phyloP scores from a whole-genome alignment of 2,888 invertebrate species.

The Caenorhabditis plicata region DNA sequence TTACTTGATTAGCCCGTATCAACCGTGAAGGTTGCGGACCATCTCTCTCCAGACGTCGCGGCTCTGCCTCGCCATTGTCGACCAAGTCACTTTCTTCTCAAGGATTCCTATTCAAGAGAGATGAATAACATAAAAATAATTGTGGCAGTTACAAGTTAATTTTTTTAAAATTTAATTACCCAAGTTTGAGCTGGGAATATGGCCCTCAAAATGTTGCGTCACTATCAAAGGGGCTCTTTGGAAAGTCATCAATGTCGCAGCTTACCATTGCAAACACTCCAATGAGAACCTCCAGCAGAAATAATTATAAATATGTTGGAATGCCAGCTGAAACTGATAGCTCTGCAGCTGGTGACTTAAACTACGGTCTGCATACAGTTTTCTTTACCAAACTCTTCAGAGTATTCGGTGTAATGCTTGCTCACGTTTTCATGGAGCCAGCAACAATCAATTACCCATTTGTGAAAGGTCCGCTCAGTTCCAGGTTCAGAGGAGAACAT shows the following conservation, averaged over 20 bases:
- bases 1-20: too few relatives aligned
- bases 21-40: too few relatives aligned
- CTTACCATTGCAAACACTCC: constrained; percentile 19
- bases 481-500: constrained; percentile 92
- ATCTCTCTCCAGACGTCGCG: too few relatives aligned
- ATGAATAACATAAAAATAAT: too few relatives aligned
- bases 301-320: constrained; percentile 59
- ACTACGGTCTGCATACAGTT: constrained; percentile 54
- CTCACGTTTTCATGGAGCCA: constrained; percentile 82
- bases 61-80: too few relatives aligned
- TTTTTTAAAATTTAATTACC: too few relatives aligned
- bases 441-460: constrained; percentile 99
- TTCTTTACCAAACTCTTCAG: constrained; percentile 62
- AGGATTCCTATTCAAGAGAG: too few relatives aligned
- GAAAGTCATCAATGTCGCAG: constrained; percentile 27
- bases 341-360: constrained; percentile 54
- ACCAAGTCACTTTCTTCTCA: too few relatives aligned
- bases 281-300: constrained; percentile 12
- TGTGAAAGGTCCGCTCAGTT: constrained; percentile 96
- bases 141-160: too few relatives aligned
- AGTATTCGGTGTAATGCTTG: constrained; percentile 63
- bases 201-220: constrained; percentile 38
- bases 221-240: constrained; percentile 37
- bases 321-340: constrained; percentile 56
- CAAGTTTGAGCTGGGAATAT: too few relatives aligned